Base-by-base conservation (phyloP, 2,797 vertebrate species). In the Falco naumanni region DNA sequence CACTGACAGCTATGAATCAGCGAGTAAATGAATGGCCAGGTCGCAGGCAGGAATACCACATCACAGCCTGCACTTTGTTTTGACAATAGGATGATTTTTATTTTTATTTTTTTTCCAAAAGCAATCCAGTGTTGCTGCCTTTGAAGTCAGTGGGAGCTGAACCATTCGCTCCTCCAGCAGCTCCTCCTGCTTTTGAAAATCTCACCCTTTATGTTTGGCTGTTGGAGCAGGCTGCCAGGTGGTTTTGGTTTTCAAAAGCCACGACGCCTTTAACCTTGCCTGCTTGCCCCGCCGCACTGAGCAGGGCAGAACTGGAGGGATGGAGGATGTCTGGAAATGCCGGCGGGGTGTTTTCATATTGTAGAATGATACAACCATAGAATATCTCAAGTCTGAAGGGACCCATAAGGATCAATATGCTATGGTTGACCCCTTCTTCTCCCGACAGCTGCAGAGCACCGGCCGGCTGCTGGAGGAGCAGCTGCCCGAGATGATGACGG, bases 401-500 rank as follows among this genome's bases (percentile, higher is more conserved):
- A 66, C 48, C 18, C 19, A 2, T 25, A 18, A 50, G 70, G 54
- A 51, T 72, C 66, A 19, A 4, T 75, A 33, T 25, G 71, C 45
- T 37, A 2, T 29, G 56, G 77, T 0, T 93, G 84, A 85, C 95
- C 89, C 57, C 54, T 93, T 95, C 87, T 91, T 97, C 60, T 87
- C 72, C 93, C 16, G 11, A 66, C 98, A 99, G 99, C 97, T 99
- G 97, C 99, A 99, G 97, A 99, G 99, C 96, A 98, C 99, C 1
- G 99, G 99, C 61, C 98, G 98, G 61, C 98, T 99, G 90, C 98
- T 99, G 97, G 99, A 99, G 96, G 99, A 99, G 95, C 99, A 99
- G 98, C 98, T 99, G 96, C 99, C 99, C 0, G 99, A 99, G 98
- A 99, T 99, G 99, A 99, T 99, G 99, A 98, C 98, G 0, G 99